phyloP scores from a whole-genome alignment of 2,888 invertebrate species.

The Pammene fasciana region DNA sequence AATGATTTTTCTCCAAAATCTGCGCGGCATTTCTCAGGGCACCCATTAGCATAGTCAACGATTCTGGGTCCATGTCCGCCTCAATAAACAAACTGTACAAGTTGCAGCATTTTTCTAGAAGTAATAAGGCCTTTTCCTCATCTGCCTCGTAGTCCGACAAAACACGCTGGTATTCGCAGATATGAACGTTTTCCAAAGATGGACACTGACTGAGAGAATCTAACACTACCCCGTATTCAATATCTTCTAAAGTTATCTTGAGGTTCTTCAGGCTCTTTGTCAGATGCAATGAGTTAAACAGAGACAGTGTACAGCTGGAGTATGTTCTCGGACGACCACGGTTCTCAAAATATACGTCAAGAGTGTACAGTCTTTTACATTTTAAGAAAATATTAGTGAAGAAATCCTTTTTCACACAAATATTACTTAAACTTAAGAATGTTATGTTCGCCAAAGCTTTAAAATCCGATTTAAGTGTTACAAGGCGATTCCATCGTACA shows the following conservation, averaged over 20 bases:
- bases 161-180: conserved; percentile 55
- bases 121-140: conserved; percentile 44
- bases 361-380: conserved; percentile 51
- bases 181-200: conserved; percentile 56
- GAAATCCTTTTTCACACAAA: conserved; percentile 51
- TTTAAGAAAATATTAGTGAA: conserved; percentile 51
- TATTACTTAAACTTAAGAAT: conserved; percentile 54
- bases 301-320: conserved; percentile 46
- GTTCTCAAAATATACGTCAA: conserved; percentile 55
- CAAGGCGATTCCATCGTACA: conserved; percentile 46
- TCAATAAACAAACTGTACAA: conserved; percentile 60
- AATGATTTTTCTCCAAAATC: conserved; percentile 47
- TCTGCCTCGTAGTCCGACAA: conserved; percentile 40
- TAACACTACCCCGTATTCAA: conserved; percentile 55
- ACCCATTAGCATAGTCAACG: conserved; percentile 51
- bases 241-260: conserved; percentile 54
- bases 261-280: conserved; percentile 53
- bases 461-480: conserved; percentile 47
- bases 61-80: conserved; percentile 52
- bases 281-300: conserved; percentile 49
- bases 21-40: conserved; percentile 50
- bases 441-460: conserved; percentile 50
- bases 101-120: conserved; percentile 51
- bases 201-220: conserved; percentile 50
- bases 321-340: conserved; percentile 45